Evolutionary conservation across 2,113 vertebrate species (phyloP).

Genomic region (Lycocorax pyrrhopterus): DNA sequence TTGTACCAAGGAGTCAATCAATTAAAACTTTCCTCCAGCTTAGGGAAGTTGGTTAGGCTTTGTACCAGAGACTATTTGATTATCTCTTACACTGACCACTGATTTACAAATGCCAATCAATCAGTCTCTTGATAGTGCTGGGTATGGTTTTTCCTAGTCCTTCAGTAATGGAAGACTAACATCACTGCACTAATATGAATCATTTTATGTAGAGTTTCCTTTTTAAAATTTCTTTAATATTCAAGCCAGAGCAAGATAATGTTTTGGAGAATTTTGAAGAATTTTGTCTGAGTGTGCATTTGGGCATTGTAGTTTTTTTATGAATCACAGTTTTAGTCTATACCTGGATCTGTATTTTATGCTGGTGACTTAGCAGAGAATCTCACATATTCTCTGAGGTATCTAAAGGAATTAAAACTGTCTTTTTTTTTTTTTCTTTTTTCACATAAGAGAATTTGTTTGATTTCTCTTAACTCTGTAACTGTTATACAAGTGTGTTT

Average conservation of each 20-base stretch:
- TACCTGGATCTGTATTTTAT: not conserved
- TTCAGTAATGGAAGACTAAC: not conserved
- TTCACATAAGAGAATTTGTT: not conserved
- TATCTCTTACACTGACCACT: not conserved
- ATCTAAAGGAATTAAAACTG: not conserved
- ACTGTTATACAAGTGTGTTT: not conserved
- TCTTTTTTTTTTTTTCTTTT: not conserved
- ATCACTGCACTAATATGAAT: not conserved
- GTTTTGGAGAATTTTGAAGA: constrained; percentile 12
- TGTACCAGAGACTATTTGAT: not conserved
- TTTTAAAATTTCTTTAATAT: not conserved
- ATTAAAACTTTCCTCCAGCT: not conserved
- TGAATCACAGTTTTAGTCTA: not conserved
- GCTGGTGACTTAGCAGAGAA: not conserved
- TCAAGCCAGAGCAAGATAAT: not conserved
- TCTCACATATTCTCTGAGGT: not conserved
- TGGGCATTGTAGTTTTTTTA: not conserved
- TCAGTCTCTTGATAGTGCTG: fast-evolving
- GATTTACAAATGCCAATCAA: not conserved
- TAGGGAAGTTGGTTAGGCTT: not conserved
- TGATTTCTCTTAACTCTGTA: not conserved
- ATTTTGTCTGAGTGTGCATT: not conserved
- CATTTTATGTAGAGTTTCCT: not conserved
- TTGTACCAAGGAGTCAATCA: not conserved
- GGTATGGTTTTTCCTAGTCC: not conserved